Base-by-base conservation (phyloP, 2,888 invertebrate genomes). In the Agriopis leucophaearia region DNA sequence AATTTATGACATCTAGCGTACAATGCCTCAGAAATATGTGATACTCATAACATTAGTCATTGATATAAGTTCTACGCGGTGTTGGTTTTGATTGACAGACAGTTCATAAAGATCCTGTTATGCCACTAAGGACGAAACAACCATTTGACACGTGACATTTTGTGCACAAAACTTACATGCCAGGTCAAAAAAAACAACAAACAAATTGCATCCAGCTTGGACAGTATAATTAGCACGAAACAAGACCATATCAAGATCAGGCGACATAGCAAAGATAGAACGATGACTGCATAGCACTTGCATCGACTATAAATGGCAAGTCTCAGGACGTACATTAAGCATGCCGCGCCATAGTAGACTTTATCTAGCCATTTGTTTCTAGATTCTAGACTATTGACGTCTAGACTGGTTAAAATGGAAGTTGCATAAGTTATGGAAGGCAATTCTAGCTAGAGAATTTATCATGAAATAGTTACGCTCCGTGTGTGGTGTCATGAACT, bases 231-330 rank as follows among this genome's bases (percentile, higher is more conserved):
- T 62, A 48, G 35, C 40, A 15, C 8, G 38, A 27, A 55, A 58
- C 47, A 48, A 48, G 62, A 63, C 57, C 57, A 62, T 66, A 57
- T 38, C 6, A 27, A 57, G 50, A 18, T 10, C 48, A 58, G 44
- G 48, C 42, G 54, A 57, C 61, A 60, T 51, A 48, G 63, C 51
- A 58, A 51, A 56, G 45, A 50, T 27, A 52, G 47, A 50, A 35
- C 50, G 52, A 51, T 66, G 66, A 62, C 62, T 58, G 56, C 66
- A 62, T 61, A 40, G 52, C 57, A 57, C 47, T 51, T 52, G 27
- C 38, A 27, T 57, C 35, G 50, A 27, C 66, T 62, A 66, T 66
- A 66, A 66, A 61, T 66, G 66, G 56, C 42, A 36, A 42, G 13
- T 18, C 8, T 18, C 52, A 57, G 7, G 51, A 8, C 38, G n/a